Evolutionary conservation across 2,888 invertebrate genomes (phyloP), one percentile per base, ranked within the genome.

Genomic region (Alsophila aescularia): DNA sequence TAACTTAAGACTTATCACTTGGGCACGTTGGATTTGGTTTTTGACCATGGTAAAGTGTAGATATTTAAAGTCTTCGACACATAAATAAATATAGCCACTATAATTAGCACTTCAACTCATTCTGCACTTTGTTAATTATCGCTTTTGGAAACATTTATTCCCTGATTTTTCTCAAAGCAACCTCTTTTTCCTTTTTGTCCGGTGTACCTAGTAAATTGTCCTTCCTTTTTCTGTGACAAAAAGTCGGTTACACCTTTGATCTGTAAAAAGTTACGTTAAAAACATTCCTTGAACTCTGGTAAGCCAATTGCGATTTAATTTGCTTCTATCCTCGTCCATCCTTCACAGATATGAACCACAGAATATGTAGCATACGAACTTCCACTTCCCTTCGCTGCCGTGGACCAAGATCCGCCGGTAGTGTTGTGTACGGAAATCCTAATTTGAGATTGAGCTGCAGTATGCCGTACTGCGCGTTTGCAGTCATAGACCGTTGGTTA

Each of bases 291-390:
- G 27, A 39, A 6, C 8, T 10, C 31, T 14, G 21, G 37, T 24
- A 21, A 40, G 8, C 35, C 50, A 50, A 55, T 50, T 51, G 41
- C 31, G 8, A 13, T 40, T 29, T 34, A 45, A 50, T 41, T 40
- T 41, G 40, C 45, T 5, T 24, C 45, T 51, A 31, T 27, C 49
- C 10, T 12, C 27, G 16, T 37, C 40, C 50, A 56, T 55, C 55
- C 54, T 55, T 35, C 27, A 7, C 39, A 39, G n/a, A n/a, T n/a
- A n/a, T n/a, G n/a, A n/a, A n/a, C n/a, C n/a, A n/a, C n/a, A n/a
- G n/a, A n/a, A n/a, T n/a, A n/a, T n/a, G n/a, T n/a, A n/a, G n/a
- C n/a, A n/a, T n/a, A n/a, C n/a, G n/a, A n/a, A n/a, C n/a, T n/a
- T 36, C 50, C 39, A 41, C 40, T 21, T 47, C 53, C 48, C 40